Conservation (phyloP, 2,113 vertebrate species). For the Athene cunicularia region DNA sequence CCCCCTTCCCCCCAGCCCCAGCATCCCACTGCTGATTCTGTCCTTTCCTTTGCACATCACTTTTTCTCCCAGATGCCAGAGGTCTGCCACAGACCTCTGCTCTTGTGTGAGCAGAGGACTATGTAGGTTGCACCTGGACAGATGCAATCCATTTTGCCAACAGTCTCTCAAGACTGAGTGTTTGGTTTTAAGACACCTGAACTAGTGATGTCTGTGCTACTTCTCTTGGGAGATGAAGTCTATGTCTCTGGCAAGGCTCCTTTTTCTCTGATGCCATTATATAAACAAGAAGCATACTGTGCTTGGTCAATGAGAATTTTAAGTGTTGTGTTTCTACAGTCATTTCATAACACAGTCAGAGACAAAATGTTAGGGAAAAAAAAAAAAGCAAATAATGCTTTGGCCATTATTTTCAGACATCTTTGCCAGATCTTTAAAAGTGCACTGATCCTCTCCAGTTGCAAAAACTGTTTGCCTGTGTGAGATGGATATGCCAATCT, state of each 20-base stretch:
- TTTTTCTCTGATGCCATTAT: not conserved
- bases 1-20: not conserved
- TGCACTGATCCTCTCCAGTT: not conserved
- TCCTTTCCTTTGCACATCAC: not conserved
- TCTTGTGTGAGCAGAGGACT: rapidly evolving
- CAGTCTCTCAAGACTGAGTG: rapidly evolving
- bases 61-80: not conserved
- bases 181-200: not conserved
- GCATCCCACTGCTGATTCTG: not conserved
- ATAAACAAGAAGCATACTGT: not conserved
- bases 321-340: not conserved
- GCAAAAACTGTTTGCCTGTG: not conserved
- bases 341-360: not conserved
- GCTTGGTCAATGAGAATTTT: not conserved
- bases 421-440: not conserved
- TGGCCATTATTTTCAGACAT: not conserved
- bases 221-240: not conserved
- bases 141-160: not conserved
- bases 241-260: not conserved
- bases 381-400: not conserved
- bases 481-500: not conserved
- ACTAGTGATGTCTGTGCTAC: not conserved
- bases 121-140: not conserved
- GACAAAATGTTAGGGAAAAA: not conserved
- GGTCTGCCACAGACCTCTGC: not conserved